These are phyloP conservation scores for Melanotaenia trifasciata DNA, from an alignment of 2,797 vertebrate genomes.

Conservation along the genomic window DNA sequence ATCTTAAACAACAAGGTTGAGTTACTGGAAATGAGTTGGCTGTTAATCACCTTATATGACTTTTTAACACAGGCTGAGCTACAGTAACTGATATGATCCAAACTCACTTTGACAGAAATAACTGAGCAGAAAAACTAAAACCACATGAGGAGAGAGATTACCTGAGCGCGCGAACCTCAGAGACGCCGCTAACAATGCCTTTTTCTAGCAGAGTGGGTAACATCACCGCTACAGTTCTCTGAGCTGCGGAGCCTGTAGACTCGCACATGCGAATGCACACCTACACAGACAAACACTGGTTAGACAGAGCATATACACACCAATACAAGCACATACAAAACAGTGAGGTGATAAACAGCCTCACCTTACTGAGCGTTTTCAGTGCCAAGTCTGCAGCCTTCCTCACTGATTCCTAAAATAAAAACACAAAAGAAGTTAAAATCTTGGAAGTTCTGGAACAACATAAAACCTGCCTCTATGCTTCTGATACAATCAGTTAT, in stretches of 20 bases:
- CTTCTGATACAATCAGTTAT: too few species aligned
- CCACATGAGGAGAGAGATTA: conserved; percentile 55
- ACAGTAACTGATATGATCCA: background rate
- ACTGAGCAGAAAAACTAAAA: background rate
- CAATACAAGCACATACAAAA: background rate
- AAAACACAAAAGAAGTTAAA: conserved; percentile 12
- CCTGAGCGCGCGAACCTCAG: conserved; percentile 96
- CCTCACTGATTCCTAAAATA: conserved; percentile 92
- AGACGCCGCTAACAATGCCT: conserved; percentile 93
- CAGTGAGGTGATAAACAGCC: background rate
- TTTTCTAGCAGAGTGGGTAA: conserved; percentile 94
- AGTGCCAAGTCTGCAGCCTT: conserved; percentile 95
- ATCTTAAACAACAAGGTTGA: background rate
- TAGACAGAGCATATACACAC: background rate
- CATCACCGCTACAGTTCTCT: conserved; percentile 90
- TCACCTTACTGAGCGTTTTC: conserved; percentile 98
- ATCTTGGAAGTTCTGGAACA: background rate
- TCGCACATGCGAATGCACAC: conserved; percentile 97
- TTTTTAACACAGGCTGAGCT: background rate
- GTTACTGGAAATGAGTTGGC: background rate
- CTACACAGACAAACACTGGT: conserved; percentile 68
- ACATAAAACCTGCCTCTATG: too few species aligned
- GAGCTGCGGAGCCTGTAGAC: conserved; percentile 89
- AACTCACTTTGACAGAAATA: too few species aligned
- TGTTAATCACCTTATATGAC: background rate